Base-by-base conservation (phyloP, 2,797 vertebrate genomes). In the Thunnus albacares region DNA sequence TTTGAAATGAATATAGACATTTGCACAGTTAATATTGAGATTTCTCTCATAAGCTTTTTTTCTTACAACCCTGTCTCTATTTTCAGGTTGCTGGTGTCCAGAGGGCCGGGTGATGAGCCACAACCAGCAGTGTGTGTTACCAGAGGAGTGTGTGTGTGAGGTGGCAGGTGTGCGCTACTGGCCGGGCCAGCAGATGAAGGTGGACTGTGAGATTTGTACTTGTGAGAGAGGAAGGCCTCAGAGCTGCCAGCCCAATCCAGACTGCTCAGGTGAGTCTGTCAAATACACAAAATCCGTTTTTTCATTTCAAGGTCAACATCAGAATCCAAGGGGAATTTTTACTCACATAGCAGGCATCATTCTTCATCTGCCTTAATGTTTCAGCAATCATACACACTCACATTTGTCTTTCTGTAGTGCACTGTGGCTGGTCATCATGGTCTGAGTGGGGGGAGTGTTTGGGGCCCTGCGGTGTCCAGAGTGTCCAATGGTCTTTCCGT, bases 401-500 rank as follows among this genome's bases (percentile, higher is more conserved):
- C 2, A 6, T 60, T 53, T 79, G 9, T 80, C 14, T 1, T 6
- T 7, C 66, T 67, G 3, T 82, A 98, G 97, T 97, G 80, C 93
- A 97, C 84, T 99, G 98, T 30, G 96, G 96, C 43, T 99, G 97
- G 97, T 98, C 97, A 0, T 77, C 96, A 0, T 99, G 98, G 98
- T 97, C 97, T 0, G 91, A 95, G 1, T 99, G 97, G 97, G 97
- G 97, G 0, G 94, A 97, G 41, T 99, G 97, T 85, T 88, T 97
- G 83, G 97, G 97, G 0, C 95, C 96, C 0, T 98, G 97, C 28
- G 96, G 96, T 0, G 94, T 96, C 52, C 96, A 97, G 89, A 97
- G 97, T 55, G 93, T 99, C 43, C 97, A 98, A 93, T 98, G 98
- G 98, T 96, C 97, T 0, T 98, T 99, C 83, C 95, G 97, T 51